These are phyloP conservation scores for Antheraea assamensis DNA, from an alignment of 2,888 invertebrate species.

Conservation along the genomic window DNA sequence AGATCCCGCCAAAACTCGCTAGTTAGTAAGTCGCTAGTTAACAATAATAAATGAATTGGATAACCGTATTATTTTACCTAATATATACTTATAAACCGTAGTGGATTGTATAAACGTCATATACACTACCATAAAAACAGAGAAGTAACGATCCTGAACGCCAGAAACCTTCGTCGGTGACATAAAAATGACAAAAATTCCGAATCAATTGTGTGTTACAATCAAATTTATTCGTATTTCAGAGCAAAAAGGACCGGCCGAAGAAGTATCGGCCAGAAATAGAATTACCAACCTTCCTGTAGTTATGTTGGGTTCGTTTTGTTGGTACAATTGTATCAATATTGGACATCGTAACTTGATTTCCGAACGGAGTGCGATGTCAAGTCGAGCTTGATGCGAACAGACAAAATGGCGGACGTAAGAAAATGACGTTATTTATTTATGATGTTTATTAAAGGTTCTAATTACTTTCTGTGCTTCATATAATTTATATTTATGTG, in stretches of 20 bases:
- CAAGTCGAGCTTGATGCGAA: constrained; percentile 19
- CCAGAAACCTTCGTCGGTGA: background rate
- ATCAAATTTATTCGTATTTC: constrained; percentile 23
- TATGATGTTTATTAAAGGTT: background rate
- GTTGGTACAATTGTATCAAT: constrained; percentile 75
- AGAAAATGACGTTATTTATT: constrained; percentile 16
- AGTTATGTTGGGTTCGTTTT: constrained; percentile 63
- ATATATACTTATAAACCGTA: background rate
- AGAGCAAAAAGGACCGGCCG: constrained; percentile 27
- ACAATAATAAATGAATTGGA: too few species aligned
- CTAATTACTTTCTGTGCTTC: background rate
- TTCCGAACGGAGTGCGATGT: constrained; percentile 41
- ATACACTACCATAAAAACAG: background rate
- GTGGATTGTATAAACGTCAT: background rate
- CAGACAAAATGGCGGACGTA: constrained; percentile 28
- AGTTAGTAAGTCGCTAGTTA: too few species aligned
- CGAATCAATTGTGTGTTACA: constrained; percentile 21
- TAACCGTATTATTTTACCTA: background rate
- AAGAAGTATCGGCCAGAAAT: constrained; percentile 56
- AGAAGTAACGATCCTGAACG: background rate
- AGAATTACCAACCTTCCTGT: constrained; percentile 59
- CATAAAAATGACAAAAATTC: constrained; percentile 11
- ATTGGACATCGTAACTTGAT: constrained; percentile 74
- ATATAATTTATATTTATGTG: background rate
- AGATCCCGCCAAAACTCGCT: too few species aligned